Evolutionary conservation across 1,140 invertebrate species (phyloP), one percentile per base, ranked within the genome.

Genomic region (Drosophila pandora): DNA sequence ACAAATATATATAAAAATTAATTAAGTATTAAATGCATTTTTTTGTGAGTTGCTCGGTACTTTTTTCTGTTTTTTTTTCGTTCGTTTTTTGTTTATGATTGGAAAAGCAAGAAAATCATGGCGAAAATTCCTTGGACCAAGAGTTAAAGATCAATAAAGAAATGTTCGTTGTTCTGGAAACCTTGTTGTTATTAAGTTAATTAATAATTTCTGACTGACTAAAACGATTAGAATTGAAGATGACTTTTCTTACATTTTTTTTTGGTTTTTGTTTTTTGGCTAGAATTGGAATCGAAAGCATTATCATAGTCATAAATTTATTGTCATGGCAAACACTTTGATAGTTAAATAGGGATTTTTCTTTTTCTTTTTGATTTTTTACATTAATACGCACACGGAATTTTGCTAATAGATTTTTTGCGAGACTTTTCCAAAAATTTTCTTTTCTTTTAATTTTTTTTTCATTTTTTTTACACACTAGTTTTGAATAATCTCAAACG

Each of bases 161-260:
- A 84, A 78, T 89, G 32, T 91, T 91, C 90, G 90, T 91, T 91
- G 90, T 91, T 73, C 63, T 72, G 90, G 90, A 91, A 91, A 91
- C 90, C 90, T 91, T 91, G 83, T 70, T 49, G 21, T 25, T 61
- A 37, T 58, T 8, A 63, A 41, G 13, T 43, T 43, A 43, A 43
- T 43, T 32, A 39, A 41, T 61, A 52, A 60, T 64, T 65, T 64
- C 47, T 32, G 53, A 39, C 45, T 61, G 50, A 69, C 32, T 54
- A 22, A 77, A 68, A 83, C 39, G 73, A 82, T 75, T 74, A 39
- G 39, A 83, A 75, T 62, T 69, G 61, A 78, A 78, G 47, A 69
- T 57, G 28, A 68, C 41, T 30, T 58, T 28, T 28, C 25, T 28
- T 39, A 56, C 10, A n/a, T 17, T 43, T 12, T 3, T 43, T 6